These are phyloP conservation scores for Branchinecta lynchi DNA, from an alignment of 1,140 invertebrate genomes.

Conservation along the genomic window DNA sequence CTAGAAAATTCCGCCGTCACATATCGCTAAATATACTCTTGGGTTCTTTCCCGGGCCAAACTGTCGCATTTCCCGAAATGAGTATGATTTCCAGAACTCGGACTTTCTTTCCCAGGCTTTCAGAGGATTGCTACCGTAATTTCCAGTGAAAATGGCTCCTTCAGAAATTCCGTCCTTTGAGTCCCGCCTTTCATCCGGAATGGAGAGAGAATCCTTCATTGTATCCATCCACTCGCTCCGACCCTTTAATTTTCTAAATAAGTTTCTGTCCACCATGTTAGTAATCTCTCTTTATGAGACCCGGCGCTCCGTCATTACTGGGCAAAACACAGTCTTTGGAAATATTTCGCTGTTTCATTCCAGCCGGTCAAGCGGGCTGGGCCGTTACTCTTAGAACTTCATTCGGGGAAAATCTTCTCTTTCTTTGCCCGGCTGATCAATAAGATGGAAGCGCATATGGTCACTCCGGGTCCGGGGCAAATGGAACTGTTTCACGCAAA, in stretches of 20 bases:
- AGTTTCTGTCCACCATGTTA: background rate
- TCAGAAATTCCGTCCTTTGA: background rate
- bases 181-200: background rate
- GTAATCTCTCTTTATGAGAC: conserved; percentile 10
- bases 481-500: conserved; percentile 10
- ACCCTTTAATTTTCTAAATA: conserved; percentile 11
- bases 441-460: background rate
- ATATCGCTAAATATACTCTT: no score
- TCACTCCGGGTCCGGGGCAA: background rate
- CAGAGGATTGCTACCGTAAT: background rate
- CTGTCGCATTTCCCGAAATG: background rate
- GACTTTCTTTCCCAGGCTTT: background rate
- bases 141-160: no score
- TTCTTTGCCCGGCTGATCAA: background rate
- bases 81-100: conserved; percentile 1
- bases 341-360: no score
- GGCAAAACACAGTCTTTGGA: no score
- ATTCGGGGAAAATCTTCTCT: background rate
- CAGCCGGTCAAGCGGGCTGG: background rate
- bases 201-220: background rate
- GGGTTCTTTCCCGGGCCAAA: no score
- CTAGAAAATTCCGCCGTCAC: no score
- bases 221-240: background rate
- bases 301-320: background rate
- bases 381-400: background rate